Percentiles rank a stretch among this genome's conserved stretches.
These are phyloP conservation scores for Manduca sexta DNA, from an alignment of 1,140 invertebrate genomes.

Conservation along the genomic window DNA sequence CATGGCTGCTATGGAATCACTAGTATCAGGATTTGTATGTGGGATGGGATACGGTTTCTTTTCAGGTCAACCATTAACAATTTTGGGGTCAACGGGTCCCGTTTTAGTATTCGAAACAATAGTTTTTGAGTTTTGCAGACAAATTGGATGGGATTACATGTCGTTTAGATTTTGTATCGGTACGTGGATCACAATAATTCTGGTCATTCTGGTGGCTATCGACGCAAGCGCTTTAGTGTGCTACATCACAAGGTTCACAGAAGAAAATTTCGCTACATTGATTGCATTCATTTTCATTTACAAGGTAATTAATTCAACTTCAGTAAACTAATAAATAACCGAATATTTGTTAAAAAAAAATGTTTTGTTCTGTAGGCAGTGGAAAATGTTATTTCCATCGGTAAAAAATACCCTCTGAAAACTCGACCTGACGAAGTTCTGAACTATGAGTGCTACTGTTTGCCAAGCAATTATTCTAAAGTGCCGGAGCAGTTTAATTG, in stretches of 20 bases:
- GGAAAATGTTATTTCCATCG: constrained; percentile 89
- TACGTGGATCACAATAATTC: constrained; percentile 91
- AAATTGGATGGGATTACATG: constrained; percentile 91
- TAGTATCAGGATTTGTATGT: constrained; percentile 96
- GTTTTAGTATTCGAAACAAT: constrained; percentile 99
- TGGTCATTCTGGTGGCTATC: constrained; percentile 92
- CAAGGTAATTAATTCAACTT: constrained; percentile 79
- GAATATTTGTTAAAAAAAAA: neutral
- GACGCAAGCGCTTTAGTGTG: constrained; percentile 98
- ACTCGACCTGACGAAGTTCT: constrained; percentile 74
- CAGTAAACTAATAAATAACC: neutral
- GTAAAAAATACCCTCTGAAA: constrained; percentile 85
- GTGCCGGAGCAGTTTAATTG: constrained; percentile 72
- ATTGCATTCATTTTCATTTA: constrained; percentile 99
- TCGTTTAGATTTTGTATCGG: constrained; percentile 96
- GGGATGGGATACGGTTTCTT: constrained; percentile 97
- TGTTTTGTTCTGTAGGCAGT: constrained; percentile 76
- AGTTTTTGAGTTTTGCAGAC: constrained; percentile 95
- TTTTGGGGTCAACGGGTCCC: constrained; percentile 97
- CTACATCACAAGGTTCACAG: constrained; percentile 99
- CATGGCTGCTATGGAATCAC: constrained; percentile 98
- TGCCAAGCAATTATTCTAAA: constrained; percentile 66
- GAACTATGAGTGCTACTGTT: constrained; percentile 81
- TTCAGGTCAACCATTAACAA: constrained; percentile 97
- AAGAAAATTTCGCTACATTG: constrained; percentile 98